phyloP scores from a whole-genome alignment of 2,888 invertebrate species.

The Julus scanicus region DNA sequence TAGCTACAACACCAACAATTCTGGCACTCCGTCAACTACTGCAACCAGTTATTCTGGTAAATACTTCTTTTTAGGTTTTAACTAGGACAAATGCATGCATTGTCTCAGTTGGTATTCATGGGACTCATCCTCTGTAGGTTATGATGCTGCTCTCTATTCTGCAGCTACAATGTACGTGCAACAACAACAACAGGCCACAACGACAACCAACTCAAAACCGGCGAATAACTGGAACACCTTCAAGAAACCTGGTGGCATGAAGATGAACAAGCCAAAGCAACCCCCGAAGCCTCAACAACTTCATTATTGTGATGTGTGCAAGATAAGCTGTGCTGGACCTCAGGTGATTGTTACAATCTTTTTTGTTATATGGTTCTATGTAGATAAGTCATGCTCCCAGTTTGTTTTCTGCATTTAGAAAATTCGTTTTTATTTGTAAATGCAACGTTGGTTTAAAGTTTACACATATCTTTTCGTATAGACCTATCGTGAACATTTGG shows the following conservation, averaged over 20 bases:
- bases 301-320: constrained; percentile 99
- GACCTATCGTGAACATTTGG: constrained; percentile 95
- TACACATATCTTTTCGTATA: constrained; percentile 67
- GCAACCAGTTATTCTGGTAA: constrained; percentile 62
- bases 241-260: constrained; percentile 62
- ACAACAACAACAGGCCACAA: constrained; percentile 71
- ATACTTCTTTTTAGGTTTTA: not conserved
- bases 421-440: not conserved
- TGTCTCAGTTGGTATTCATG: constrained; percentile 25
- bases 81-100: constrained; percentile 28
- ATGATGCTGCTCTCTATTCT: constrained; percentile 94
- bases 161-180: constrained; percentile 96
- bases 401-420: not conserved
- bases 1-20: constrained; percentile 56
- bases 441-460: constrained; percentile 49
- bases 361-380: not conserved
- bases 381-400: too few relatives aligned
- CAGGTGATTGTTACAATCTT: constrained; percentile 71
- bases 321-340: constrained; percentile 96
- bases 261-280: constrained; percentile 78
- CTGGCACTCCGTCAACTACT: constrained; percentile 58
- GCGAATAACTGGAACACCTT: constrained; percentile 60
- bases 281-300: constrained; percentile 92
- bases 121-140: constrained; percentile 71
- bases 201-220: constrained; percentile 59